These are phyloP conservation scores for Agelaius tricolor DNA, from an alignment of 2,113 vertebrate species.

Conservation along the genomic window DNA sequence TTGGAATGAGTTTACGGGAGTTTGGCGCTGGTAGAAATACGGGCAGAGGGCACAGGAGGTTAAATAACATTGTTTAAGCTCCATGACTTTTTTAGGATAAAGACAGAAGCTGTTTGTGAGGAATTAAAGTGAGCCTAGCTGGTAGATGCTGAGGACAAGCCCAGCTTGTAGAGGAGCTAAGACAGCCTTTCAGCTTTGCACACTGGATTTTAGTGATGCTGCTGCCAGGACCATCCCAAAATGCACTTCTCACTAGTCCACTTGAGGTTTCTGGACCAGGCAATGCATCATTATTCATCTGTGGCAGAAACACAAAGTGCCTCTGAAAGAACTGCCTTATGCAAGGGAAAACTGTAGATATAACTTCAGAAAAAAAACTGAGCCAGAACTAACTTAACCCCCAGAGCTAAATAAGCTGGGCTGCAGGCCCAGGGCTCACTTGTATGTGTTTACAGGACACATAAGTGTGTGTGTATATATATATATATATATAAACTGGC, in stretches of 20 bases:
- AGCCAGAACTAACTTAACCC: neutral
- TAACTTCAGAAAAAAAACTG: neutral
- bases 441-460: neutral
- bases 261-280: neutral
- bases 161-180: neutral
- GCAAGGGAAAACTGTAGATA: neutral
- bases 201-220: neutral
- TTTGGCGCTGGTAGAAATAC: constrained; percentile 48
- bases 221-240: neutral
- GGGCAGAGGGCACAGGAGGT: constrained; percentile 25
- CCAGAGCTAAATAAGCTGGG: neutral
- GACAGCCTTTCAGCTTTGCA: neutral
- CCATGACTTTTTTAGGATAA: neutral
- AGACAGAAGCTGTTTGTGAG: constrained; percentile 16
- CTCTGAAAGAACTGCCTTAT: neutral
- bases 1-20: constrained; percentile 36
- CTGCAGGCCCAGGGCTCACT: neutral
- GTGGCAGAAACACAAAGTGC: neutral
- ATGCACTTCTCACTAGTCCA: neutral
- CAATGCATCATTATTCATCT: neutral
- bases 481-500: too few species aligned
- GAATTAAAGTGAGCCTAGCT: neutral
- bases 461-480: too few species aligned
- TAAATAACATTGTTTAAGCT: constrained; percentile 61
- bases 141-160: neutral